Evolutionary conservation across 2,888 invertebrate genomes (phyloP), one percentile per base, ranked within the genome.

Genomic region (Cantharis flavilabris): DNA sequence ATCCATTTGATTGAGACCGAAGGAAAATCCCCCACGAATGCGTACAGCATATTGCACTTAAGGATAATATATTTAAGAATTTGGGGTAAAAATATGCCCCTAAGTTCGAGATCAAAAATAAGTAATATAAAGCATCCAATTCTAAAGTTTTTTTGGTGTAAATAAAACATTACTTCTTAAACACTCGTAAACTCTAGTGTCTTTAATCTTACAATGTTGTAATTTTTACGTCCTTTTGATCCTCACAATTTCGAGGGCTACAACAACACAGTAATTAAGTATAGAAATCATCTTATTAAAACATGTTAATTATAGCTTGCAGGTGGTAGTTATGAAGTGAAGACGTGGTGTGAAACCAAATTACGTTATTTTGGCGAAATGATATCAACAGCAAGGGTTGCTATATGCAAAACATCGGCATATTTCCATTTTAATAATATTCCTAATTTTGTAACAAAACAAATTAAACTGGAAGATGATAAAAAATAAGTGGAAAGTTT

Each of bases 321-420:
- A 83, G 82, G 81, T 82, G 83, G 80, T 80, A 77, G 78, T 82
- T 79, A 74, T 78, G 77, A 79, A 81, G 76, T 80, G 81, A 78
- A 78, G 80, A 82, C 83, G 83, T 83, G 83, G 81, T 80, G 78
- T 80, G 83, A 77, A 80, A 79, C 79, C 77, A 78, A 83, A 83
- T 82, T 80, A 80, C 78, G 76, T 75, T 75, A 76, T 76, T 78
- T 73, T 72, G 73, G 69, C 71, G 71, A 73, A 71, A 76, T 72
- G 20, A 73, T 75, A 71, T 69, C 72, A 69, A 71, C 72, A 49
- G 74, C 72, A 75, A 74, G 72, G 74, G 72, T 75, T 72, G 65
- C n/a, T 23, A 67, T 23, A 67, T 67, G 26, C 65, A 67, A 67
- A 67, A 67, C 65, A 67, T 49, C 49, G 49, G 49, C 49, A 49